These are phyloP conservation scores for Arnoldichthys spilopterus DNA, from an alignment of 2,797 vertebrate genomes.

Conservation along the genomic window DNA sequence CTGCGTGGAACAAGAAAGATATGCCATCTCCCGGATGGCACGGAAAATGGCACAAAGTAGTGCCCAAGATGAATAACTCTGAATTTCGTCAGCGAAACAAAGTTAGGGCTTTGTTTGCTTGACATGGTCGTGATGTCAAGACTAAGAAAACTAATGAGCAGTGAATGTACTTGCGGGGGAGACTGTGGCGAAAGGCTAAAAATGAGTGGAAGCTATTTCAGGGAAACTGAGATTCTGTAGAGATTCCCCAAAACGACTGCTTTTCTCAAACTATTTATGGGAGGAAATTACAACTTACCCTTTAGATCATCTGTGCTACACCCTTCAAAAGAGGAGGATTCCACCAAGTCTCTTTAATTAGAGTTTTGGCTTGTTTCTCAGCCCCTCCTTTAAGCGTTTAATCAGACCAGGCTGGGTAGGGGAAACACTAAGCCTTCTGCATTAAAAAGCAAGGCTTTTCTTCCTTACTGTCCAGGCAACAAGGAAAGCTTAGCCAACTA, in stretches of 20 bases:
- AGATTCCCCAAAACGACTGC: slow-evolving; percentile 45
- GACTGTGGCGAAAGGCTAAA: background rate
- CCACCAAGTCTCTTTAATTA: slow-evolving; percentile 58
- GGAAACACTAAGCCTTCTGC: slow-evolving; percentile 43
- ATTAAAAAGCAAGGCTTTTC: slow-evolving; percentile 18
- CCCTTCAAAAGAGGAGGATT: slow-evolving; percentile 46
- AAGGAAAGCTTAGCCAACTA: background rate
- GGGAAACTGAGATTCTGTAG: background rate
- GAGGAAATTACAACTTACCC: slow-evolving; percentile 33
- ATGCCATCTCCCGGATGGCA: background rate
- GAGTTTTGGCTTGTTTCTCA: slow-evolving; percentile 46
- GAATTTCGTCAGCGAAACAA: slow-evolving; percentile 20
- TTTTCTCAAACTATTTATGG: slow-evolving; percentile 39
- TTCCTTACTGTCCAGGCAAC: background rate
- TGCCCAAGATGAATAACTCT: slow-evolving; percentile 11
- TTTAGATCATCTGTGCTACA: slow-evolving; percentile 27
- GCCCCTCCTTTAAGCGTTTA: slow-evolving; percentile 57
- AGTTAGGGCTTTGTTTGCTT: slow-evolving; percentile 16
- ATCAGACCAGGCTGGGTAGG: slow-evolving; percentile 57
- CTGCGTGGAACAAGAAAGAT: slow-evolving; percentile 25
- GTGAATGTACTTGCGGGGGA: background rate
- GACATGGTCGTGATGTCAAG: slow-evolving; percentile 19
- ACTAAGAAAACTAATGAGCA: background rate
- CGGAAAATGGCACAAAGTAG: slow-evolving; percentile 5
- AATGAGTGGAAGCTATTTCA: slow-evolving; percentile 1